Evolutionary conservation across 2,113 vertebrate species (phyloP).

Genomic region (Leptobrachium leishanense): DNA sequence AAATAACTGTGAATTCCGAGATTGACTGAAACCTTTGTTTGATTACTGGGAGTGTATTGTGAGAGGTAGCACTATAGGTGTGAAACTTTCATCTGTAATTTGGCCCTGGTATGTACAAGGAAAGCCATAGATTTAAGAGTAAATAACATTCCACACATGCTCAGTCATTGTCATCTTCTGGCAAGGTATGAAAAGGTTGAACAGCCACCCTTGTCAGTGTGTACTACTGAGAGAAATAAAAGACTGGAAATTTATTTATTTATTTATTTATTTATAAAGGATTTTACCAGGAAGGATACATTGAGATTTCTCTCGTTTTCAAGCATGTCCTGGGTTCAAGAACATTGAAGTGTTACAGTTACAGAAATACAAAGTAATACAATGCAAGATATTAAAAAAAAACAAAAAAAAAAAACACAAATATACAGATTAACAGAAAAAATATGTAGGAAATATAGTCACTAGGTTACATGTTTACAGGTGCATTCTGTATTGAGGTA

Average conservation of each 20-base stretch:
- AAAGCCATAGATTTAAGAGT: slow-evolving; percentile 62
- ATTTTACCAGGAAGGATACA: too few species aligned
- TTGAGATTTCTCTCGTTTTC: too few species aligned
- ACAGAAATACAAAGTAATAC: too few species aligned
- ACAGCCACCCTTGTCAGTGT: slow-evolving; percentile 46
- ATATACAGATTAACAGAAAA: too few species aligned
- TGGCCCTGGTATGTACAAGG: slow-evolving; percentile 51
- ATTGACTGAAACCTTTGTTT: background rate
- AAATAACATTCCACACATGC: slow-evolving; percentile 75
- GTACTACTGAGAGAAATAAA: slow-evolving; percentile 30
- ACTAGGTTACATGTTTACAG: too few species aligned
- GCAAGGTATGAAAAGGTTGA: slow-evolving; percentile 62
- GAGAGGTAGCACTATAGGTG: slow-evolving; percentile 19
- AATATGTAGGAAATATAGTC: too few species aligned
- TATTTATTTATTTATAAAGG: too few species aligned
- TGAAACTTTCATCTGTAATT: slow-evolving; percentile 47
- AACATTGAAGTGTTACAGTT: too few species aligned
- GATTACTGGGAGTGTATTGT: background rate
- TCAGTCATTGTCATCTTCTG: slow-evolving; percentile 54
- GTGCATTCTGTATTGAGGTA: too few species aligned
- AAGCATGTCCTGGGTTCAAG: too few species aligned
- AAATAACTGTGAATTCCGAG: slow-evolving; percentile 36
- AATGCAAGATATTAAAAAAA: too few species aligned
- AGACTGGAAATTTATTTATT: background rate
- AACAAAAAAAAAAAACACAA: too few species aligned